Evolutionary conservation across 1,140 invertebrate species (phyloP).

Genomic region (Hypsibius dujardini): DNA sequence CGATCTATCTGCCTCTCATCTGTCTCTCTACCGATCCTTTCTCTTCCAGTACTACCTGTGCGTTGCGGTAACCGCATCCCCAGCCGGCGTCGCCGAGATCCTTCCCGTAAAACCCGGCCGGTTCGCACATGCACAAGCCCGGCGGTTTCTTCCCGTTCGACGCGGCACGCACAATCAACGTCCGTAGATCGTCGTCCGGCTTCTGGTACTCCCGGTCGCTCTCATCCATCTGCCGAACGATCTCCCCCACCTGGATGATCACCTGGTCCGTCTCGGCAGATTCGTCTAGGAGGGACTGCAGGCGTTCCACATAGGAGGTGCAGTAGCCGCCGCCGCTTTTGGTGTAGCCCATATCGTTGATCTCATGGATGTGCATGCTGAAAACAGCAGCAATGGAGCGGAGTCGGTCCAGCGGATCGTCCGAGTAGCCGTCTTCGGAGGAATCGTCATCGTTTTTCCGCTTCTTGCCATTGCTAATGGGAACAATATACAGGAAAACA

Average conservation of each 20-base stretch:
- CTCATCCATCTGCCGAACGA: background rate
- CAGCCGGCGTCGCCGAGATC: slow-evolving; percentile 8
- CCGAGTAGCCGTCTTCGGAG: too few species aligned
- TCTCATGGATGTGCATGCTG: background rate
- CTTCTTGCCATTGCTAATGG: too few species aligned
- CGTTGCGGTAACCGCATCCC: slow-evolving; percentile 15
- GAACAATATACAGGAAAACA: too few species aligned
- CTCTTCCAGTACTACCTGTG: too few species aligned
- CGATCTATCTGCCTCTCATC: too few species aligned
- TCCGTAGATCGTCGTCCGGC: background rate
- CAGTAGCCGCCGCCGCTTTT: background rate
- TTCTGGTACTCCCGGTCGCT: background rate
- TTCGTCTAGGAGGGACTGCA: background rate
- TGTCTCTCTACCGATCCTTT: too few species aligned
- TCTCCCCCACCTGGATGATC: background rate
- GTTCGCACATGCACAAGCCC: background rate
- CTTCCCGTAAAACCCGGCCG: background rate
- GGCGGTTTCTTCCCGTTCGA: background rate
- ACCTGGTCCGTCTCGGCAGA: background rate
- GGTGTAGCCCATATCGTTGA: background rate
- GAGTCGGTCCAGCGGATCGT: background rate
- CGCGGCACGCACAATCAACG: background rate
- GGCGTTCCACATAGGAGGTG: background rate
- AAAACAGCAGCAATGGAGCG: background rate
- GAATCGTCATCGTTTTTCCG: too few species aligned